A percentile compares a stretch with the other conserved stretches of the same genome.
phyloP scores from a whole-genome alignment of 1,140 invertebrate genomes.

The Apis laboriosa region DNA sequence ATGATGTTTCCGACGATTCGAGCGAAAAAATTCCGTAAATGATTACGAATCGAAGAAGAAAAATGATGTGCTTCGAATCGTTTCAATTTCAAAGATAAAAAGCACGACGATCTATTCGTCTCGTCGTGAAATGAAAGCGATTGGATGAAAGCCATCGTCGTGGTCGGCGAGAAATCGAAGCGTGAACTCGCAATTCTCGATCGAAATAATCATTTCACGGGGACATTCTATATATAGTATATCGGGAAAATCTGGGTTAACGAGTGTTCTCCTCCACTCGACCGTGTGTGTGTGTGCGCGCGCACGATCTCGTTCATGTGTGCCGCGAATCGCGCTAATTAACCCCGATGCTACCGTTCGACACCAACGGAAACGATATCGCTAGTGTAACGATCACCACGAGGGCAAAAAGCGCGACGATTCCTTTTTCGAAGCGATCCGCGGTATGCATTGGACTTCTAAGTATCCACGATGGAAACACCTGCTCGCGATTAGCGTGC shows the following conservation, averaged over 20 bases:
- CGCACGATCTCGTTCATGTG: background rate
- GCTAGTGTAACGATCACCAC: conserved; percentile 51
- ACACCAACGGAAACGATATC: conserved; percentile 55
- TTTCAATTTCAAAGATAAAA: background rate
- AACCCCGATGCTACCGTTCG: conserved; percentile 56
- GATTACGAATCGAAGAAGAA: background rate
- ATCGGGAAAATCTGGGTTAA: conserved; percentile 57
- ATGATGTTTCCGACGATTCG: background rate
- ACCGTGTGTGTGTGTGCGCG: background rate
- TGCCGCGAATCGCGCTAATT: conserved; percentile 45
- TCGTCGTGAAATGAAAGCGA: background rate
- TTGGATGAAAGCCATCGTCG: conserved; percentile 14
- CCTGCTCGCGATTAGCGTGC: conserved; percentile 46
- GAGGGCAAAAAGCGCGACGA: conserved; percentile 44
- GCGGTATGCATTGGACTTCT: conserved; percentile 17
- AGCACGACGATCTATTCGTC: background rate
- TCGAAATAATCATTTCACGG: conserved; percentile 44
- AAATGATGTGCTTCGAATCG: background rate
- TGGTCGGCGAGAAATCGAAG: conserved; percentile 25
- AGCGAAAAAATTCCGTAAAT: background rate
- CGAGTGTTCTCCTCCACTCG: conserved; percentile 20
- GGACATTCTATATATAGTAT: conserved; percentile 37
- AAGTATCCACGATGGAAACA: conserved; percentile 32
- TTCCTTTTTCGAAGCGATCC: conserved; percentile 48
- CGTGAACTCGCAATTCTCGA: conserved; percentile 28